A percentile compares a stretch with the other conserved stretches of the same genome.
These are phyloP conservation scores for Xiphophorus birchmanni DNA, from an alignment of 2,797 vertebrate species.

Conservation along the genomic window DNA sequence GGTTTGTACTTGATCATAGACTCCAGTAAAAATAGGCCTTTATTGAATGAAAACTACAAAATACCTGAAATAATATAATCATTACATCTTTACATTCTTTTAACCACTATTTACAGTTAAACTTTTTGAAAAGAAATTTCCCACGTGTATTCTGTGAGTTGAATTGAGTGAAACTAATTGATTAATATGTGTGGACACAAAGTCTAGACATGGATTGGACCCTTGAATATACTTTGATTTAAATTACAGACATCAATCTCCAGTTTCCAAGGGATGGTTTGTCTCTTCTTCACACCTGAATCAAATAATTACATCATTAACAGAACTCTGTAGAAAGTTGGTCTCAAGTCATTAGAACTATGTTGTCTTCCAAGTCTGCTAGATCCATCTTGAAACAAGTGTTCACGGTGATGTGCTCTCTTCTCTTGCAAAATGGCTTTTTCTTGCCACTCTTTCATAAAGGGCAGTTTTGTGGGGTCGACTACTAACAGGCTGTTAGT, in stretches of 20 bases:
- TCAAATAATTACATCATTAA: not conserved
- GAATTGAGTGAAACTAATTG: not conserved
- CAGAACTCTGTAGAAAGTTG: no score
- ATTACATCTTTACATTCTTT: not conserved
- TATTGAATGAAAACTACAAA: not conserved
- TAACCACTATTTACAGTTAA: not conserved
- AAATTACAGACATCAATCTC: not conserved
- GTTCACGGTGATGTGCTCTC: not conserved
- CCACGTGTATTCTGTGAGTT: not conserved
- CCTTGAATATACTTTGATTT: not conserved
- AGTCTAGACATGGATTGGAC: not conserved
- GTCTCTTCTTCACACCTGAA: not conserved
- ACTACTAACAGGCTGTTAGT: not conserved
- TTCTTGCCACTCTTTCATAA: not conserved
- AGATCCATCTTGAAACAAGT: no score
- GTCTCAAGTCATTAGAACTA: no score
- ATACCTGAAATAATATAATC: not conserved
- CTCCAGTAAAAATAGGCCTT: constrained; percentile 27
- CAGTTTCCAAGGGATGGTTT: not conserved
- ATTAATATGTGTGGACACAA: not conserved
- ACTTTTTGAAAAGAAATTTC: not conserved
- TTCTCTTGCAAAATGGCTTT: not conserved
- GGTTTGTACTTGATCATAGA: constrained; percentile 12
- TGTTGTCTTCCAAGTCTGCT: no score
- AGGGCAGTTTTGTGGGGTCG: not conserved